A percentile compares a stretch with the other conserved stretches of the same genome.
Evolutionary conservation across 2,113 vertebrate species (phyloP).

Genomic region (Heterocephalus glaber): DNA sequence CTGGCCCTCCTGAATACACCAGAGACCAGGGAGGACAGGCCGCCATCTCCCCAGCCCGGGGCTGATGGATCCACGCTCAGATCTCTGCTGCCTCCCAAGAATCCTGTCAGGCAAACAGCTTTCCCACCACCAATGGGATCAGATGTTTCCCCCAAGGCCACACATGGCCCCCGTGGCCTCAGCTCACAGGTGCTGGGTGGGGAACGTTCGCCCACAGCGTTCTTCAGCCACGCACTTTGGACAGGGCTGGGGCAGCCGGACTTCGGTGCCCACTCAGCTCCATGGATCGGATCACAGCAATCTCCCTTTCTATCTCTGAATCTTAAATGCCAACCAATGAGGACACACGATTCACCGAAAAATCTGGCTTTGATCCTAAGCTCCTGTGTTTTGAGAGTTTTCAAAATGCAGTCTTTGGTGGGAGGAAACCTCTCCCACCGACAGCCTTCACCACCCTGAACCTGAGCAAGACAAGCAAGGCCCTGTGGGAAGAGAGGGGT

Average conservation of each 20-base stretch:
- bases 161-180: too few relatives aligned
- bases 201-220: background rate
- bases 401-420: background rate
- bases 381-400: background rate
- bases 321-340: conserved; percentile 10
- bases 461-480: background rate
- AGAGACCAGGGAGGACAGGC: background rate
- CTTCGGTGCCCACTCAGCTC: too few relatives aligned
- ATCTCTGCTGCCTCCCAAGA: background rate
- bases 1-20: background rate
- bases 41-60: background rate
- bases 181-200: too few relatives aligned
- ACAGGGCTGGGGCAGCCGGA: background rate
- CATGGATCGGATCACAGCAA: background rate
- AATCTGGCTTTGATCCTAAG: background rate
- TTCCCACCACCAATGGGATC: background rate
- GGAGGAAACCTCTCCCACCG: background rate
- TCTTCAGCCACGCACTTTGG: background rate
- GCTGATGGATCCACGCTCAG: background rate
- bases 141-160: too few relatives aligned
- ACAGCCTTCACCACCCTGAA: background rate
- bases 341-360: background rate
- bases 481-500: background rate
- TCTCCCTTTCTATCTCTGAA: background rate
- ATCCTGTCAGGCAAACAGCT: background rate